Evolutionary conservation across 1,140 invertebrate genomes (phyloP), one percentile per base, ranked within the genome.

Genomic region (Phocides pigmalion): DNA sequence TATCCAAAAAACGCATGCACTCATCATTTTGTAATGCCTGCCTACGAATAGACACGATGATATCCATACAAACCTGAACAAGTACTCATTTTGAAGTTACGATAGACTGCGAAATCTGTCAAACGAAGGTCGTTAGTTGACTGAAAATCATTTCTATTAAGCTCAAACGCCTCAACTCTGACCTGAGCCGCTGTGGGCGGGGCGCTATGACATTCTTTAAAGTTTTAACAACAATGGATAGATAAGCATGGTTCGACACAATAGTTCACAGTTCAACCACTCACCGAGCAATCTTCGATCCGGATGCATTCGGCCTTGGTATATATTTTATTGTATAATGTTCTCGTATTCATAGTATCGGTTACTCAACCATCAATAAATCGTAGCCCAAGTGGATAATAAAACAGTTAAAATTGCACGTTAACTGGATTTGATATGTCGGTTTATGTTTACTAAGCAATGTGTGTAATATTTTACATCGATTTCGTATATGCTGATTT

Each of bases 241-340:
- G 77, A 84, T 77, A 84, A 77, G 66, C 79, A 64, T n/a, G n/a
- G 68, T 74, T 73, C 66, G 70, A 80, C 74, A 80, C 74, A 79
- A 85, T 87, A 87, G 87, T 88, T 90, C 87, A 90, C 78, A 86
- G 87, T 83, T 86, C 77, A 84, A 44, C 76, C 77, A 70, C 66
- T 79, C 83, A 81, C 81, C 71, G 75, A 53, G 58, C 50, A 72
- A 77, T 86, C 77, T 75, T 81, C 85, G 65, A 88, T 84, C 79
- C 82, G 82, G 82, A 74, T 79, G 61, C 63, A 67, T 59, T 20
- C 51, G 81, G 74, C 87, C 85, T 88, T 88, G 87, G 77, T 76
- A 87, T 76, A 88, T 78, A 80, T 84, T 82, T 80, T 76, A 81
- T 78, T 32, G 28, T 32, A 32, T n/a, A 69, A 68, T 67, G 22